Base-by-base conservation (phyloP, 2,113 vertebrate genomes). In the Coturnix japonica region DNA sequence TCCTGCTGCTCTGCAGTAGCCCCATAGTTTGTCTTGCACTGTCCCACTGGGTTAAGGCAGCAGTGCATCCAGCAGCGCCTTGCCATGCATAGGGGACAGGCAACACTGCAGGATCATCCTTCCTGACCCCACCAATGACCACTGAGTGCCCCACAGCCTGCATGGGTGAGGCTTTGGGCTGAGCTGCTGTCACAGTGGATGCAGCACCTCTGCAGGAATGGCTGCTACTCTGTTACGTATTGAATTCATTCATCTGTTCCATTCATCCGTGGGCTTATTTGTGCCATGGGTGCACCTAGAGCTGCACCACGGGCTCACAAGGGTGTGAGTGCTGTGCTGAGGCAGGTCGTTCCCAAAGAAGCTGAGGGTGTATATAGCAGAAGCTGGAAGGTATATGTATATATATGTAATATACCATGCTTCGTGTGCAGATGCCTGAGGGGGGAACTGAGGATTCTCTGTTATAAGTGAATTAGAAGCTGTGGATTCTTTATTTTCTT, bases 31-130 rank as follows among this genome's bases (percentile, higher is more conserved):
- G 87, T 93, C 94, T 89, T 60, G 77, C 75, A 22, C 87, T n/a
- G 87, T 91, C 91, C 94, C 8, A 2, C 89, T 77, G 81, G 94
- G 79, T 51, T 23, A 9, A 93, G 92, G n/a, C 91, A 65, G 86
- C 89, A 89, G 92, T 93, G 90, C 78, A 76, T 61, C 84, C 72
- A 30, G 47, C 41, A 91, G 81, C 89, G 77, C 86, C 33, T 90
- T 91, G 92, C 93, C 93, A 91, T 87, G 74, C 3, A 31, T 17
- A 47, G 81, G 81, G 41, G 17, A 43, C 11, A 4, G 89, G 78
- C 91, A 95, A 69, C 84, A 76, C 90, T 33, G 90, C 92, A 82
- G 7, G 43, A 53, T 16, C 13, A 87, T 78, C 92, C 87, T 65
- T 6, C 81, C 91, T 31, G 1, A 80, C 51, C 7, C 78, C 80